Evolutionary conservation across 2,797 vertebrate genomes (phyloP).

Genomic region (Brachyalestes nurse): DNA sequence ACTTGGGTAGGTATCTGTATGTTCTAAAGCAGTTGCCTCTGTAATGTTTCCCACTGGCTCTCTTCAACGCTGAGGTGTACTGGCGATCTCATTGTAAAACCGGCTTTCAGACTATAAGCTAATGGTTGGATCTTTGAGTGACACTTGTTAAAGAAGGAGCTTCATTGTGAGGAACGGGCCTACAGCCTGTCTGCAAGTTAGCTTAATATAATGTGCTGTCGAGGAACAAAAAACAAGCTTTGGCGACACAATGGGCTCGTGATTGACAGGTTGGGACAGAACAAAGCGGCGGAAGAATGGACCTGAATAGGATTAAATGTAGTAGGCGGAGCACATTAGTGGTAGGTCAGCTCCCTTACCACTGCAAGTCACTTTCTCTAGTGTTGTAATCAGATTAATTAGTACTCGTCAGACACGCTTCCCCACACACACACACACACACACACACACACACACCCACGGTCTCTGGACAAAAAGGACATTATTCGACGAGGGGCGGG

Average conservation of each 20-base stretch:
- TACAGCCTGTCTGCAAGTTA: conserved; percentile 43
- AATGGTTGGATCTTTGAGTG: conserved; percentile 41
- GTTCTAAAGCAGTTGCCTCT: background rate
- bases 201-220: conserved; percentile 40
- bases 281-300: conserved; percentile 65
- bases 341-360: conserved; percentile 74
- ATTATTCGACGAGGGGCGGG: conserved; percentile 47
- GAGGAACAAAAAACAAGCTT: conserved; percentile 40
- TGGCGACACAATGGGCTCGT: conserved; percentile 46
- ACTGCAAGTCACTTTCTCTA: conserved; percentile 69
- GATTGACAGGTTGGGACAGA: conserved; percentile 53
- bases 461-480: conserved; percentile 44
- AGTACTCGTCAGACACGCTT: conserved; percentile 65
- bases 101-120: conserved; percentile 35
- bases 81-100: conserved; percentile 36
- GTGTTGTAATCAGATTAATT: conserved; percentile 77
- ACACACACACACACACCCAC: conserved; percentile 1
- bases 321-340: conserved; percentile 73
- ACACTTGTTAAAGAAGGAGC: conserved; percentile 26
- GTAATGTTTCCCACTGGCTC: background rate
- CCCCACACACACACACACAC: conserved; percentile 19
- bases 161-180: conserved; percentile 12
- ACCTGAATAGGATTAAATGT: conserved; percentile 75
- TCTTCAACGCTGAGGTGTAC: background rate
- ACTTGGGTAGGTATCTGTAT: background rate